Conservation (phyloP, 2,888 invertebrate genomes). For the Corbicula japonica region DNA sequence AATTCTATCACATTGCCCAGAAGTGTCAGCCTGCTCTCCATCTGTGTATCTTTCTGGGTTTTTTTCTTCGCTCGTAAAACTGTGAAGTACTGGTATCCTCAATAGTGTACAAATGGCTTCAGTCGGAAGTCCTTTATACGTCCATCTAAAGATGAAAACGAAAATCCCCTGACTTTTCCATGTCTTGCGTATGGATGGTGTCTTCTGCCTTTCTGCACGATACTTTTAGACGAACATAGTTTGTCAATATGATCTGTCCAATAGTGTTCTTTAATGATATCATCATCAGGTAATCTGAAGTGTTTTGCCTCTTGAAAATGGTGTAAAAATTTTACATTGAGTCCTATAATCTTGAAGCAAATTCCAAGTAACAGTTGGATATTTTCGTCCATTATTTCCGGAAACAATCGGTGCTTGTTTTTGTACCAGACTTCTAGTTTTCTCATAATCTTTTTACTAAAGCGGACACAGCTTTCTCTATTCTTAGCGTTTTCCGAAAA, state of each 20-base stretch:
- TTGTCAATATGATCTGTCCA: neutral
- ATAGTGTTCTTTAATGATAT: neutral
- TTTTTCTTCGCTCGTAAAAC: neutral
- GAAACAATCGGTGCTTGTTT: slow-evolving; percentile 1
- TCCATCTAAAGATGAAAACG: neutral
- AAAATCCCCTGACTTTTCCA: neutral
- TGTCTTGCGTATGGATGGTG: neutral
- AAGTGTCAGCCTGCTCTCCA: too few species aligned
- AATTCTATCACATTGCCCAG: too few species aligned
- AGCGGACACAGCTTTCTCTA: neutral
- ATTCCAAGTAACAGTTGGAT: slow-evolving; percentile 2
- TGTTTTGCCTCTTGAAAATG: neutral
- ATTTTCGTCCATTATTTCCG: slow-evolving; percentile 2
- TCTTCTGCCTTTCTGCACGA: neutral
- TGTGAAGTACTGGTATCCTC: neutral
- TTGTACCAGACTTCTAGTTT: neutral
- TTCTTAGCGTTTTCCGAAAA: neutral
- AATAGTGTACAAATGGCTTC: neutral
- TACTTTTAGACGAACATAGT: neutral
- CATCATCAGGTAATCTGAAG: neutral
- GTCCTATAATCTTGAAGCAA: neutral
- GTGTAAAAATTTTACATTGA: neutral
- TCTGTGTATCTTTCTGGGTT: slow-evolving; percentile 10
- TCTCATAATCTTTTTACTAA: neutral
- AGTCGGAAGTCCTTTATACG: neutral